phyloP scores from a whole-genome alignment of 2,113 vertebrate species.

The Aptenodytes patagonicus region DNA sequence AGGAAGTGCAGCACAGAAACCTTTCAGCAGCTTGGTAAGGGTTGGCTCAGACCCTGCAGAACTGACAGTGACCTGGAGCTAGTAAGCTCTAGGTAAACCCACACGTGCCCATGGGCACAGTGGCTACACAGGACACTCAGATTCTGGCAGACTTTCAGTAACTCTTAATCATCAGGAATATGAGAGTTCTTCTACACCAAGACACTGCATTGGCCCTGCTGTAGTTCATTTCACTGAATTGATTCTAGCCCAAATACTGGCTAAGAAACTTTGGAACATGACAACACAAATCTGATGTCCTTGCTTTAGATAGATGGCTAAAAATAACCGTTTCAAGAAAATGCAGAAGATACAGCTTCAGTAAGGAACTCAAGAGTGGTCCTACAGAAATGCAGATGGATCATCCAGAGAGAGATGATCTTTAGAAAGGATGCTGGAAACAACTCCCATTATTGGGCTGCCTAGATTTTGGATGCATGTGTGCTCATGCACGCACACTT shows the following conservation, averaged over 20 bases:
- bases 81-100: not conserved
- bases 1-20: not conserved
- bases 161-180: not conserved
- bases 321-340: not conserved
- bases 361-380: not conserved
- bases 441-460: not conserved
- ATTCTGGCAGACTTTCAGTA: not conserved
- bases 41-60: not conserved
- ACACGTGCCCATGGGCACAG: not conserved
- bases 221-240: not conserved
- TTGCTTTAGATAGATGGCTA: not conserved
- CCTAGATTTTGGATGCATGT: not conserved
- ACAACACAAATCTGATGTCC: not conserved
- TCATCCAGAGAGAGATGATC: not conserved
- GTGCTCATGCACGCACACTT: not conserved
- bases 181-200: not conserved
- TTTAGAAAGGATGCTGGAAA: not conserved
- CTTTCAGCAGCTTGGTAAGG: not conserved
- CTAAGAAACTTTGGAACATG: not conserved
- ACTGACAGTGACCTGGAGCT: not conserved
- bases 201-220: not conserved
- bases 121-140: not conserved
- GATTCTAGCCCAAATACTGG: not conserved
- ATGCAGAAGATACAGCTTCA: not conserved
- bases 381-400: not conserved